Evolutionary conservation across 2,797 vertebrate species (phyloP), one percentile per base, ranked within the genome.

Genomic region (Cossypha polioptera): DNA sequence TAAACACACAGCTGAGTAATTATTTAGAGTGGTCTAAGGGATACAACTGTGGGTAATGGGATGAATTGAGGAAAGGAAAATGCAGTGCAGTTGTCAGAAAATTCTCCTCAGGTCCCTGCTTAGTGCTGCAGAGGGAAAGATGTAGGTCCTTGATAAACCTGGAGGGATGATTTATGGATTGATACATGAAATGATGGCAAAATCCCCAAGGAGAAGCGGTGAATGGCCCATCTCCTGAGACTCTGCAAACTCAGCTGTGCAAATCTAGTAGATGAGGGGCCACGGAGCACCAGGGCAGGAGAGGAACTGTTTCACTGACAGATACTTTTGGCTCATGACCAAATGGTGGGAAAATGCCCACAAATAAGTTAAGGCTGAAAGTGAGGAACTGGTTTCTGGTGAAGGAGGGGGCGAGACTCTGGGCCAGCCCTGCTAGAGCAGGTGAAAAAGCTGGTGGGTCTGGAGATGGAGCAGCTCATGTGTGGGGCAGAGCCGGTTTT

Each of bases 1-100:
- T n/a, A 91, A 88, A 86, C 69, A 78, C 55, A 66, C 20, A 0
- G 28, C 69, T 76, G 82, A 86, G 91, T 88, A 97, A 96, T 96
- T 94, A 94, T 57, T 93, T 96, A 95, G 94, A 96, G 95, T 96
- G 92, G 91, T 90, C 76, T 88, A 67, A 88, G 91, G 69, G 79
- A 69, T 75, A 19, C 57, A 91, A 40, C 68, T 24, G 8, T 73
- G 76, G 85, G 63, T 95, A 94, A 95, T 94, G 81, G 94, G 81
- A 94, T 94, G 92, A 92, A 82, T 91, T 35, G 45, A 90, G 58
- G 45, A 69, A 88, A 96, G 62, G 62, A 73, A 95, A 92, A 81
- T 84, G 85, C 69, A 67, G 55, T 17, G 1, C 31, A 55, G 80
- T 72, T 71, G 75, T 89, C 57, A 77, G 78, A 86, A 94, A 91